Base-by-base conservation (phyloP, 1,140 invertebrate genomes). In the Colletes gigas region DNA sequence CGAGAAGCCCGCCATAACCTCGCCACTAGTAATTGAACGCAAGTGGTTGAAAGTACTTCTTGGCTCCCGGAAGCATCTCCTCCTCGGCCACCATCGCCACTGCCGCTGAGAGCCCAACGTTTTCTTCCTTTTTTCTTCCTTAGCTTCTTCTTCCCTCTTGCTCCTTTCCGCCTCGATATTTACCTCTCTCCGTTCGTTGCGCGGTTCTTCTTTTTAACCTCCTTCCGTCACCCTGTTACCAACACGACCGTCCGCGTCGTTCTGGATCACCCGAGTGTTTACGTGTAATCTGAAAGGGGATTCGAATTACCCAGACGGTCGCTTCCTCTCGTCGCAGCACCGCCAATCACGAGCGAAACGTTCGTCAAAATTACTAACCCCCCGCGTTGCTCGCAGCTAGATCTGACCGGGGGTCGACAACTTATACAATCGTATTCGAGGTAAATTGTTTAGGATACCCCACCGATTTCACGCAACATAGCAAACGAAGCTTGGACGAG, bases 1-100 rank as follows among this genome's bases (percentile, higher is more conserved):
- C 72, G 78, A 85, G 89, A 88, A 88, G 81, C 83, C 83, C 81
- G 70, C 83, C 82, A 89, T 90, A 89, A 89, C 88, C 89, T 89
- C 89, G 88, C 79, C 83, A 86, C 83, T 90, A 88, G 89, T 90
- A 90, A 90, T 90, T 89, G 89, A 90, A 90, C 88, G 89, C 88
- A 90, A 90, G 89, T 90, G 89, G 89, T 90, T 90, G 88, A 90
- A 90, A 90, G 89, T 90, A 90, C 89, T 90, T 89, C 85, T 88
- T 86, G 83, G 83, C 84, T 89, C 87, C 88, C 78, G 85, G 85
- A 89, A 90, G 76, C 83, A 81, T 85, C 86, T 86, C 79, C 68
- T 81, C 72, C 63, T 83, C 77, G 57, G 69, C 76, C 73, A 78
- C 71, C 63, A 68, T 70, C 70, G 72, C 60, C 21, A 54, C 54